Evolutionary conservation across 2,888 invertebrate genomes (phyloP), one percentile per base, ranked within the genome.

Genomic region (Leucophora obtusa): DNA sequence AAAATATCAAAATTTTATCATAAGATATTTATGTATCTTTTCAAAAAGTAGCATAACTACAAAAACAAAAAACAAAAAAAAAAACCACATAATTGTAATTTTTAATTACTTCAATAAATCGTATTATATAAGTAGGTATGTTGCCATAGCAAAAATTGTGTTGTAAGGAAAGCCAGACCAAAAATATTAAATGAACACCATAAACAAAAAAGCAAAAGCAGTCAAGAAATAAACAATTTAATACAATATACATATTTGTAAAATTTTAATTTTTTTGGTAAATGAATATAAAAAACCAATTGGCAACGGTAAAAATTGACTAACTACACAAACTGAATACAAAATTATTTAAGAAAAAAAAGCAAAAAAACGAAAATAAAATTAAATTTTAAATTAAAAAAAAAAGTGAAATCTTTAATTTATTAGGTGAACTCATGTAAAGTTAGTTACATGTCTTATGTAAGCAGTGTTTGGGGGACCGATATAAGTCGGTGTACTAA

Each of bases 21-120:
- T 59, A 63, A 72, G 63, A 72, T 43, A 78, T 68, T 60, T 54
- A 56, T 53, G 53, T 59, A 59, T 65, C 70, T 59, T 59, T 35
- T 54, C 4, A 51, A 51, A 33, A 53, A 35, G 14, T 68, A 80
- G 43, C 63, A 68, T 80, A 63, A 18, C n/a, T n/a, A 54, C 4
- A 21, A 14, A 33, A 53, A 59, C 35, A 59, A 59, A 73, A 70
- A 43, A 14, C n/a, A n/a, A n/a, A n/a, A n/a, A n/a, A n/a, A n/a
- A n/a, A n/a, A n/a, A n/a, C n/a, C n/a, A 70, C 28, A 43, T 81
- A 77, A 81, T 73, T 81, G 77, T 81, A 81, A 77, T 74, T 81
- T 81, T 81, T 77, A 81, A 81, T 66, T 81, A 81, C 66, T 77
- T 77, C 66, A 66, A 68, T 62, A 72, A 71, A 72, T 78, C 56